Conservation (phyloP, 2,797 vertebrate species). For the Smutsia temminckii region DNA sequence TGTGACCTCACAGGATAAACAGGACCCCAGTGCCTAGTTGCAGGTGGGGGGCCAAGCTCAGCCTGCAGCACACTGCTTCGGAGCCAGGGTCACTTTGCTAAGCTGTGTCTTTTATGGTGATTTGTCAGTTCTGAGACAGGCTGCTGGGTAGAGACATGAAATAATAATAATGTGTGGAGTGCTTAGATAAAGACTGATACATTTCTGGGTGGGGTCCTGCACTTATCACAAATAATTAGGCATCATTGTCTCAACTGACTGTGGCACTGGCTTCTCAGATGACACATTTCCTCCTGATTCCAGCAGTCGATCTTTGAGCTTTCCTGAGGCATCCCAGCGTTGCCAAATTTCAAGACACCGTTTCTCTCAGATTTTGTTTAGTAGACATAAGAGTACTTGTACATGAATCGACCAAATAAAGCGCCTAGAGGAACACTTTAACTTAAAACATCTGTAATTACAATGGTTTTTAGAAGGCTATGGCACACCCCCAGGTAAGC, state of each 20-base stretch:
- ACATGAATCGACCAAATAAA: not conserved
- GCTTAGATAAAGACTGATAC: not conserved
- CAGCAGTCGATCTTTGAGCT: not conserved
- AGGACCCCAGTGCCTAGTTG: not conserved
- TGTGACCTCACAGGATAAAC: not conserved
- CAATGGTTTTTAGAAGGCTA: not conserved
- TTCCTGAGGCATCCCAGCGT: not conserved
- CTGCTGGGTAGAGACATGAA: not conserved
- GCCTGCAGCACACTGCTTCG: not conserved
- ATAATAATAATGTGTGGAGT: not conserved
- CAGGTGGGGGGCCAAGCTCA: not conserved
- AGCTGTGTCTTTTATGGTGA: not conserved
- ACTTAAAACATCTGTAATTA: not conserved
- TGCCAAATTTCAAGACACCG: not conserved
- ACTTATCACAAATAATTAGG: not conserved
- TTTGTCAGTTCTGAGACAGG: not conserved
- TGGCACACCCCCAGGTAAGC: not conserved
- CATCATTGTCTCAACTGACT: not conserved
- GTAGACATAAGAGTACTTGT: not conserved
- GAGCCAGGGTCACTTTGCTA: not conserved
- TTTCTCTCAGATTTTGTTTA: not conserved
- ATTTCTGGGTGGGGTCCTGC: not conserved
- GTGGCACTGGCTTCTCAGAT: not conserved
- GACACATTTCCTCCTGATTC: not conserved
- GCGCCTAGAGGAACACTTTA: not conserved